Evolutionary conservation across 2,888 invertebrate species (phyloP), one percentile per base, ranked within the genome.

Genomic region (Acrocera orbiculus): DNA sequence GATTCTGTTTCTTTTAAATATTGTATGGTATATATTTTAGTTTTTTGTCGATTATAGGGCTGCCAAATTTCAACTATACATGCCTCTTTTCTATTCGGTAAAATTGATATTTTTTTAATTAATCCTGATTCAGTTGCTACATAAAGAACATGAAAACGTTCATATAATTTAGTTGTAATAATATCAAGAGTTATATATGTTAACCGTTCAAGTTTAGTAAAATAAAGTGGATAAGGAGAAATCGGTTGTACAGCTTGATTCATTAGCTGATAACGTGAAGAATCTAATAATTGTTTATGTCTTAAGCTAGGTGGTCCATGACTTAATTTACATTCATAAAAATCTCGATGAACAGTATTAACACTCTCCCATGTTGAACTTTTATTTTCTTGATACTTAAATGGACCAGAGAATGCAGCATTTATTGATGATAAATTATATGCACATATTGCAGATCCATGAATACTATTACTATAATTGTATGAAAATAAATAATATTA

Each of bases 371-470:
- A 90, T 0, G 78, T 73, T 1, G 78, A 74, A 19, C 73, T 70
- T 0, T 75, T 68, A 17, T 73, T 68, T 41, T 79, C 76, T 53
- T 89, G 87, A 46, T 80, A 73, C 49, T 86, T 87, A 61, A 81
- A 89, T 0, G 83, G 76, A 0, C 90, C 90, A 33, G 75, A 70
- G 50, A 92, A 92, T 0, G 85, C 79, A 1, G 68, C 64, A 39
- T 78, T 70, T 17, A 93, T 77, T 2, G 85, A 69, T 0, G 77
- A 69, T 64, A 90, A 69, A 54, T 82, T 87, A 63, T 81, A 93
- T 3, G 85, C 75, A 53, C 93, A 93, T 5, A 93, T 75, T 0
- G 92, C 92, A 22, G 90, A 87, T 9, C 90, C 92, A 4, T 79
- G 72, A 46, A 93, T 85, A 51, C 85, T 78, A 53, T 87, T 89